Conservation (phyloP, 2,797 vertebrate species). For the Pseudochaenichthys georgianus region DNA sequence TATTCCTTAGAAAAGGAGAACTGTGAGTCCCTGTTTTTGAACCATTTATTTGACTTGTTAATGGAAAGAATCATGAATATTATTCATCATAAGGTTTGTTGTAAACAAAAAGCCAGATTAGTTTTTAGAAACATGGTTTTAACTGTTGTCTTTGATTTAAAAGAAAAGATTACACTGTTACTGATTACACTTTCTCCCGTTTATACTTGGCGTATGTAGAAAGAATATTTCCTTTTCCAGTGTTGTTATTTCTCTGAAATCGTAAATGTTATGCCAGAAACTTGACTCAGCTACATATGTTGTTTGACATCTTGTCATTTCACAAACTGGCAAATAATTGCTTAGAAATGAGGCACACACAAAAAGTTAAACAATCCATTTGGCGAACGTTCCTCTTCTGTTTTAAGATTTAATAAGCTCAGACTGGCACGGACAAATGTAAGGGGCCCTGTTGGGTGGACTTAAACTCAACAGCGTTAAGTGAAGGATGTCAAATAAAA, state of each 20-base stretch:
- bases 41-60: background rate
- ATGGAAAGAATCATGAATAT: background rate
- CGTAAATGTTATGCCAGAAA: slow-evolving; percentile 43
- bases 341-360: slow-evolving; percentile 23
- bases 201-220: slow-evolving; percentile 16
- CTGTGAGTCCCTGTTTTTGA: background rate
- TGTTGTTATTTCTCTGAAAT: slow-evolving; percentile 41
- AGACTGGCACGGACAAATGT: slow-evolving; percentile 38
- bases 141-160: slow-evolving; percentile 5
- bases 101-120: background rate
- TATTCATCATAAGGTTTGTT: background rate
- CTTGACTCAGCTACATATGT: slow-evolving; percentile 44
- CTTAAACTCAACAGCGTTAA: slow-evolving; percentile 46
- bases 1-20: background rate
- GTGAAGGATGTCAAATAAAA: slow-evolving; percentile 66
- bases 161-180: background rate
- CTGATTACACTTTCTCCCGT: slow-evolving; percentile 15
- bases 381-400: slow-evolving; percentile 35
- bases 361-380: slow-evolving; percentile 47
- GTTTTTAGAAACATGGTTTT: slow-evolving; percentile 1
- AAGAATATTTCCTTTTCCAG: slow-evolving; percentile 29
- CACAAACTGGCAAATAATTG: slow-evolving; percentile 16
- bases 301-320: slow-evolving; percentile 67
- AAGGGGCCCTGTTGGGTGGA: slow-evolving; percentile 33
- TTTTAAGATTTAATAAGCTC: slow-evolving; percentile 54